phyloP scores from a whole-genome alignment of 1,140 invertebrate genomes.

The Pseudomyrmex cubaensis region DNA sequence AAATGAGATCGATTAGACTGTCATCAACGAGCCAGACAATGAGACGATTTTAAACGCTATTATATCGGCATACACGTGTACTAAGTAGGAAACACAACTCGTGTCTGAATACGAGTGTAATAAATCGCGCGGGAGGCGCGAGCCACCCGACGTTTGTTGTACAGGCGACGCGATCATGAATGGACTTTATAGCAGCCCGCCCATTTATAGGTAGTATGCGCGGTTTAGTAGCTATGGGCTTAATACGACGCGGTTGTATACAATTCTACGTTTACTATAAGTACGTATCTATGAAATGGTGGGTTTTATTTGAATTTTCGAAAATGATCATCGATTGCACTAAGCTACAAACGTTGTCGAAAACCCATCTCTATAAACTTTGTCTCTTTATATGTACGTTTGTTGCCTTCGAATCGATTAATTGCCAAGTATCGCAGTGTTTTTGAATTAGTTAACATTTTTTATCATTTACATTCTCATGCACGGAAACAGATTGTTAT shows the following conservation, averaged over 20 bases:
- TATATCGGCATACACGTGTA: slow-evolving; percentile 32
- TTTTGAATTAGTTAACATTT: background rate
- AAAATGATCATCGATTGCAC: slow-evolving; percentile 22
- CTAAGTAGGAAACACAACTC: slow-evolving; percentile 57
- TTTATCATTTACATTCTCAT: background rate
- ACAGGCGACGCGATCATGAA: slow-evolving; percentile 78
- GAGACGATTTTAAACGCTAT: slow-evolving; percentile 28
- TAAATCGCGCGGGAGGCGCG: slow-evolving; percentile 74
- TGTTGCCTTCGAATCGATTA: background rate
- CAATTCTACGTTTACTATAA: slow-evolving; percentile 73
- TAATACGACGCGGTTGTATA: slow-evolving; percentile 73
- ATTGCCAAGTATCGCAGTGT: slow-evolving; percentile 73
- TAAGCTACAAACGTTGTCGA: slow-evolving; percentile 3
- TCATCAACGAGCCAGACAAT: slow-evolving; percentile 39
- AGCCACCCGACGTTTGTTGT: slow-evolving; percentile 73
- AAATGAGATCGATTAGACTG: slow-evolving; percentile 46
- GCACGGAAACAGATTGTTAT: background rate
- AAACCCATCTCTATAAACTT: background rate
- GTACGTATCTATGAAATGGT: slow-evolving; percentile 66
- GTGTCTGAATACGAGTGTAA: slow-evolving; percentile 59
- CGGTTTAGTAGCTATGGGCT: slow-evolving; percentile 76
- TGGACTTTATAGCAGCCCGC: slow-evolving; percentile 78
- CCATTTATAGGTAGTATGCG: slow-evolving; percentile 76
- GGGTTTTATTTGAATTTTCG: slow-evolving; percentile 57
- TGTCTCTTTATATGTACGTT: background rate